These are phyloP conservation scores for Peribatodes rhomboidaria DNA, from an alignment of 2,888 invertebrate genomes.

Conservation along the genomic window DNA sequence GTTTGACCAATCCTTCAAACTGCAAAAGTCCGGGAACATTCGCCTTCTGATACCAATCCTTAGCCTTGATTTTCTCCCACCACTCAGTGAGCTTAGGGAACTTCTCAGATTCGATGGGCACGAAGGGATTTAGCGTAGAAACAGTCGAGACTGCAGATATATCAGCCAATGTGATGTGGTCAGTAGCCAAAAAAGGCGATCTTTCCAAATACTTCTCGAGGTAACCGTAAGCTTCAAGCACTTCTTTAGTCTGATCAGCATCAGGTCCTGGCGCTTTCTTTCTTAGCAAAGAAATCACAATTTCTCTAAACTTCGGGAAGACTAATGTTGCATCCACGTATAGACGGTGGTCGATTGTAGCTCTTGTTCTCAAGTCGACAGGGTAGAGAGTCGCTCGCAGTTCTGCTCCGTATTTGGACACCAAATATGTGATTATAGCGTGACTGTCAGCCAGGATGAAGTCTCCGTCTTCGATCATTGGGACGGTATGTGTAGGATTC, in stretches of 20 bases:
- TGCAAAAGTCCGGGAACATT: conserved; percentile 54
- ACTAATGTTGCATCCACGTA: conserved; percentile 57
- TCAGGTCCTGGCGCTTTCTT: conserved; percentile 43
- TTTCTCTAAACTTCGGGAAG: conserved; percentile 45
- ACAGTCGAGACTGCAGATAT: conserved; percentile 56
- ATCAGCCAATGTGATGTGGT: conserved; percentile 62
- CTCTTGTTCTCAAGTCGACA: conserved; percentile 53
- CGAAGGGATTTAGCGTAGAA: conserved; percentile 50
- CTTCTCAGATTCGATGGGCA: conserved; percentile 54
- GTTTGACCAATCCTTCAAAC: conserved; percentile 38
- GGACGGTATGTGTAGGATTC: conserved; percentile 61
- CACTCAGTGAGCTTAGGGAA: conserved; percentile 54
- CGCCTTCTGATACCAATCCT: conserved; percentile 57
- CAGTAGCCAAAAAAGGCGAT: conserved; percentile 52
- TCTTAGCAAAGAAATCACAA: conserved; percentile 35
- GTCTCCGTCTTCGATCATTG: conserved; percentile 64
- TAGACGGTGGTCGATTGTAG: conserved; percentile 58
- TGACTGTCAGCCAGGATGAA: conserved; percentile 62
- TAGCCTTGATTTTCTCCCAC: conserved; percentile 50
- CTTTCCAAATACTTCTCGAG: conserved; percentile 60
- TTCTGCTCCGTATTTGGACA: conserved; percentile 63
- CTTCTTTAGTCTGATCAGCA: conserved; percentile 43
- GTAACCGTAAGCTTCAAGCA: conserved; percentile 56
- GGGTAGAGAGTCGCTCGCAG: conserved; percentile 58
- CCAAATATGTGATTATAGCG: conserved; percentile 62